These are phyloP conservation scores for Mesitornis unicolor DNA, from an alignment of 2,113 vertebrate species.

Conservation along the genomic window DNA sequence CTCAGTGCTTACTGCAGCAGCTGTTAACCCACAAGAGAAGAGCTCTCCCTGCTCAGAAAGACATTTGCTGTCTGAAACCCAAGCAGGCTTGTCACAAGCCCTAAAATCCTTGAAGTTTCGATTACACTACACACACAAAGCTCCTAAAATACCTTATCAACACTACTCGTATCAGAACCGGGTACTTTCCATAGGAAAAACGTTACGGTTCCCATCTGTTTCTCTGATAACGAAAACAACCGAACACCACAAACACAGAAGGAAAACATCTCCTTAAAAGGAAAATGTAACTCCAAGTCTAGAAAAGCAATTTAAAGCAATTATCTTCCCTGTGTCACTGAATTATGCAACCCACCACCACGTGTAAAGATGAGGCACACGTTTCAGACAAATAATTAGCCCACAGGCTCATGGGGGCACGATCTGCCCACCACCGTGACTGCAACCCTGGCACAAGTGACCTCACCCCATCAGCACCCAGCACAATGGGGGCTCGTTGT, in stretches of 20 bases:
- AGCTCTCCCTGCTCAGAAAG: neutral
- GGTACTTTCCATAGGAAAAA: neutral
- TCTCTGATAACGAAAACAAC: fast-evolving
- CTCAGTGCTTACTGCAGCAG: too few relatives aligned
- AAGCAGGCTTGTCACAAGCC: neutral
- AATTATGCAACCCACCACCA: neutral
- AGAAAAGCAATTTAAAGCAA: neutral
- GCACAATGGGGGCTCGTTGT: fast-evolving
- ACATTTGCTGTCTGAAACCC: neutral
- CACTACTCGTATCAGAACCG: fast-evolving
- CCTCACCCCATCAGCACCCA: neutral
- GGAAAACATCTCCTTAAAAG: fast-evolving
- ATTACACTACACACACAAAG: too few relatives aligned
- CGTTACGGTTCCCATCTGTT: fast-evolving
- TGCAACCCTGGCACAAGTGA: neutral
- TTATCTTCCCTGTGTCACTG: fast-evolving
- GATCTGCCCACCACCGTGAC: fast-evolving
- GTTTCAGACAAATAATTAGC: neutral
- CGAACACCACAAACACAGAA: fast-evolving
- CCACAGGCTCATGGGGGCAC: neutral
- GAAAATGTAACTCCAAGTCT: fast-evolving
- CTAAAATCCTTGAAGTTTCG: neutral
- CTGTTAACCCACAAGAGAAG: neutral
- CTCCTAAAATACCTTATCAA: neutral
- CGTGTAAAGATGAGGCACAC: neutral